Percentiles rank a stretch among this genome's conserved stretches.
Conservation (phyloP, 1,140 invertebrate species). For the Plodia interpunctella region DNA sequence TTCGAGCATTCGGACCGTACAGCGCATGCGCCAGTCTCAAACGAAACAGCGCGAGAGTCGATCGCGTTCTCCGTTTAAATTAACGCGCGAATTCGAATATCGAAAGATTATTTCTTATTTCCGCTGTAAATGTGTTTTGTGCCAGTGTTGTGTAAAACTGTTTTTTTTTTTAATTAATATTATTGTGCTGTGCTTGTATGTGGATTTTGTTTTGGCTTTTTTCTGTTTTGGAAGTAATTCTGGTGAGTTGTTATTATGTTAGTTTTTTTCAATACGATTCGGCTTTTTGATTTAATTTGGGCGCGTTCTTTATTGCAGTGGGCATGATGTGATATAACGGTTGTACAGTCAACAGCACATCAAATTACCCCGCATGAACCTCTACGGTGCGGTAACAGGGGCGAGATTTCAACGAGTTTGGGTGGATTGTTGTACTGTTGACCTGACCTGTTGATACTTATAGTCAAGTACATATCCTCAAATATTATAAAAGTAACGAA, state of each 20-base stretch:
- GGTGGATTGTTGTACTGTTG: no score
- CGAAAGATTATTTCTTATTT: constrained; percentile 12
- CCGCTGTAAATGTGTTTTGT: constrained; percentile 18
- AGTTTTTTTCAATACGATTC: constrained; percentile 1
- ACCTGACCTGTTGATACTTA: no score
- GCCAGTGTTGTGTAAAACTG: constrained; percentile 19
- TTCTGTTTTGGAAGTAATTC: constrained; percentile 28
- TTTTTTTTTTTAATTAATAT: constrained; percentile 16
- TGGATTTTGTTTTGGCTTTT: constrained; percentile 10
- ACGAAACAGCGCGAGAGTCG: constrained; percentile 40
- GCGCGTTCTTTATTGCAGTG: no score
- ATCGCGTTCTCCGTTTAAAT: constrained; percentile 22
- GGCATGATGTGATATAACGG: no score
- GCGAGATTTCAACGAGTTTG: no score
- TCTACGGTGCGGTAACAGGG: no score
- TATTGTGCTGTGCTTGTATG: constrained; percentile 15
- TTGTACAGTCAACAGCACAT: no score
- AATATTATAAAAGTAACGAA: no score
- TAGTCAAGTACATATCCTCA: no score
- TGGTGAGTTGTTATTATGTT: constrained; percentile 39
- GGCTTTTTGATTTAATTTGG: no score
- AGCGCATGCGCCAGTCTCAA: constrained; percentile 40
- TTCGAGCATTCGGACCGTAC: constrained; percentile 13
- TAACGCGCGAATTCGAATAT: constrained; percentile 12
- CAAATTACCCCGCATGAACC: no score